These are phyloP conservation scores for Alitta virens DNA, from an alignment of 2,888 invertebrate genomes.

Conservation along the genomic window DNA sequence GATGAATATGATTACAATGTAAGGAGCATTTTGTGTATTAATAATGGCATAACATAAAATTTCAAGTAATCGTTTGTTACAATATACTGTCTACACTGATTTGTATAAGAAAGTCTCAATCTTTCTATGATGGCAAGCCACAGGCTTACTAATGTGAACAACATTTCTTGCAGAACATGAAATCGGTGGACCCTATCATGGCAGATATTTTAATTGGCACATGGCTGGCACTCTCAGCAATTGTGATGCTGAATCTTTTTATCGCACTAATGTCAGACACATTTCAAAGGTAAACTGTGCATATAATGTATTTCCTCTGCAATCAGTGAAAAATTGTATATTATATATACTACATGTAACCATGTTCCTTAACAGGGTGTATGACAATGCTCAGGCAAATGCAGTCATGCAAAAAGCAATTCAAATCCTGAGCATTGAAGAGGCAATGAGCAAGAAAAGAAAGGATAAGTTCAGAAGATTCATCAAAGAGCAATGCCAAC, in stretches of 20 bases:
- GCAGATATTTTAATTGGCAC: conserved; percentile 46
- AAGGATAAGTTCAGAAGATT: conserved; percentile 36
- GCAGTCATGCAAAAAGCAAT: conserved; percentile 55
- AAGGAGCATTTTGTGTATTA: too few species aligned
- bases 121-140: too few species aligned
- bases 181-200: conserved; percentile 45
- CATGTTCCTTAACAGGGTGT: conserved; percentile 41
- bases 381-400: conserved; percentile 55
- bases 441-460: conserved; percentile 36
- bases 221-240: conserved; percentile 52
- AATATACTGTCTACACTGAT: too few species aligned
- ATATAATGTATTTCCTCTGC: neutral
- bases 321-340: neutral
- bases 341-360: conserved; percentile 5
- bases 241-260: conserved; percentile 53
- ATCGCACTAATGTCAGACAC: conserved; percentile 56
- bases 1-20: conserved; percentile 54
- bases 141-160: too few species aligned
- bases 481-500: conserved; percentile 39
- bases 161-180: conserved; percentile 35
- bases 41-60: too few species aligned
- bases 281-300: conserved; percentile 45
- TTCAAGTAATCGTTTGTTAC: too few species aligned
- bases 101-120: too few species aligned
- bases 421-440: conserved; percentile 48